Base-by-base conservation (phyloP, 1,140 invertebrate species). In the Scaptomyza graminum region DNA sequence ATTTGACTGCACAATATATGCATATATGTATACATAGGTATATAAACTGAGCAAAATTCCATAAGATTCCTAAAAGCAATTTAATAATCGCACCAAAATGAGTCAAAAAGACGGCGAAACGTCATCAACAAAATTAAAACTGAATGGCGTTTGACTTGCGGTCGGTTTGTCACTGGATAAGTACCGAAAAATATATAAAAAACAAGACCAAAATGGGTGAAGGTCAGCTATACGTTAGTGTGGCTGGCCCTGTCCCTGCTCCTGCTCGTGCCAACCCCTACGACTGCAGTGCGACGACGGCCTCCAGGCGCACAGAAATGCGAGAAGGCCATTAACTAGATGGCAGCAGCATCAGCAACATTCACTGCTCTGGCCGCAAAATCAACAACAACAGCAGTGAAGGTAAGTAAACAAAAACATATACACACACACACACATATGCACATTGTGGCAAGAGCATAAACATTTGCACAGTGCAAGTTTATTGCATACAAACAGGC, bases 261-360 rank as follows among this genome's bases (percentile, higher is more conserved):
- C 6, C 31, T 9, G 7, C 31, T 0, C 6, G 8, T 9, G 7
- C 31, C 31, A 34, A 2, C 31, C 31, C 31, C 31, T 9, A 9
- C 31, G 31, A 34, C 31, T 34, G 31, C 31, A 34, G 31, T 34
- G 31, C 31, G 31, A 8, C 31, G 49, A 60, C 49, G 56, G 25
- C 49, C 44, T 44, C 13, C 34, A 41, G 15, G 16, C 31, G 18
- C 39, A n/a, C 55, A 52, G 46, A 15, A 43, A 44, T 54, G 72
- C 39, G 13, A 52, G 77, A 65, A 81, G 71, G 72, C 76, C 80
- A 79, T 82, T 79, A 84, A 84, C 72, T 72, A 79, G 76, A 64
- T 75, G 54, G 37, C 37, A 41, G 37, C 55, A 22, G 18, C 55
- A 65, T 22, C 54, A 31, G 25, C 51, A 15, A 46, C 60, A 15